A percentile compares a stretch with the other conserved stretches of the same genome.
phyloP scores from a whole-genome alignment of 2,797 vertebrate genomes.

The Fistularia commersonii region DNA sequence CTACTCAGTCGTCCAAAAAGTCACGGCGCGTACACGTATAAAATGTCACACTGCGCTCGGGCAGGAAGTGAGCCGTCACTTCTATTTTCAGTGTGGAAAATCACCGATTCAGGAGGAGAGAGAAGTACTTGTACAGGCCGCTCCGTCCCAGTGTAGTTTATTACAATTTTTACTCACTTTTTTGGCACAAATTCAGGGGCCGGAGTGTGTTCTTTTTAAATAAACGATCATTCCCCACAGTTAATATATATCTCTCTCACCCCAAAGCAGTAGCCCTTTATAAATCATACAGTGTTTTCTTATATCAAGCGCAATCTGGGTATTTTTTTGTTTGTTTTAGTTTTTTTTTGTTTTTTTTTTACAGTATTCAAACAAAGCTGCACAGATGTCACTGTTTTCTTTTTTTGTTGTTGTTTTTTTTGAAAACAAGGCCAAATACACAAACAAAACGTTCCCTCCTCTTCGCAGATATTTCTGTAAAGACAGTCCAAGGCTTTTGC shows the following conservation, averaged over 20 bases:
- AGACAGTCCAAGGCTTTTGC: slow-evolving; percentile 24
- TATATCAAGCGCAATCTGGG: slow-evolving; percentile 21
- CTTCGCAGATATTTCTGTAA: slow-evolving; percentile 32
- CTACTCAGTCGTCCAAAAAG: slow-evolving; percentile 38
- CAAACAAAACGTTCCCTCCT: slow-evolving; percentile 37
- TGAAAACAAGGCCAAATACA: slow-evolving; percentile 39
- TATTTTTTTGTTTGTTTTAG: no score
- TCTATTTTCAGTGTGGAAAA: slow-evolving; percentile 26
- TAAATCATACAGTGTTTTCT: slow-evolving; percentile 56
- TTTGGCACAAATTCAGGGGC: neutral
- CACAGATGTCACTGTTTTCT: no score
- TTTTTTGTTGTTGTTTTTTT: slow-evolving; percentile 49
- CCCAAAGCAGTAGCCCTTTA: slow-evolving; percentile 36
- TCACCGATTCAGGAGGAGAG: slow-evolving; percentile 15
- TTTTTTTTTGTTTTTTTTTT: slow-evolving; percentile 13
- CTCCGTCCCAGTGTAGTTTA: neutral
- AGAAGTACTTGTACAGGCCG: no score
- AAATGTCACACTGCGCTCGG: no score
- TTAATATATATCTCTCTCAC: slow-evolving; percentile 39
- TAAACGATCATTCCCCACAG: slow-evolving; percentile 27
- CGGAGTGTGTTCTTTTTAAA: no score
- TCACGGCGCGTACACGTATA: no score
- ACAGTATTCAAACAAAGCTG: slow-evolving; percentile 52
- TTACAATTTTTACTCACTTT: no score
- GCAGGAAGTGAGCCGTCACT: slow-evolving; percentile 51